phyloP scores from a whole-genome alignment of 2,113 vertebrate species.

The Stegostoma tigrinum region DNA sequence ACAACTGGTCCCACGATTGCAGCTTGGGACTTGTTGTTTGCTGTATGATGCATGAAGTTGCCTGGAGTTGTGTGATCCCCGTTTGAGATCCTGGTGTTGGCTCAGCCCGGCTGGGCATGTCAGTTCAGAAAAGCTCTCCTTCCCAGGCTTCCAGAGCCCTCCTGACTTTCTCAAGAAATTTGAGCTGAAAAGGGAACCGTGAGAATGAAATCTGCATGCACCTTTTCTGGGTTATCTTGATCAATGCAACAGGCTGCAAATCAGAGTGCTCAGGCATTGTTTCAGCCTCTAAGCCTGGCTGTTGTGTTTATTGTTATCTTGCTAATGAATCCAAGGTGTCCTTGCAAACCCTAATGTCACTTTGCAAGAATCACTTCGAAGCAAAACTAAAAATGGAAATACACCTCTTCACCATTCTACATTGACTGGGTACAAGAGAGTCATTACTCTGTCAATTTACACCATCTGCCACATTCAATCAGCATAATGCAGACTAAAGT shows the following conservation, averaged over 20 bases:
- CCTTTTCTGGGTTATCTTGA: background rate
- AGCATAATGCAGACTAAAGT: background rate
- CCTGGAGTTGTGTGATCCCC: too few species aligned
- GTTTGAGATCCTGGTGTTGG: too few species aligned
- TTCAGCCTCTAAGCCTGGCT: background rate
- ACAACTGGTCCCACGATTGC: too few species aligned
- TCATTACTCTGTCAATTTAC: background rate
- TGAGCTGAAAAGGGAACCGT: too few species aligned
- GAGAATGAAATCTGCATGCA: too few species aligned
- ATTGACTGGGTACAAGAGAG: background rate
- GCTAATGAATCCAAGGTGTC: background rate
- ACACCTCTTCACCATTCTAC: background rate
- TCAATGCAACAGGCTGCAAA: background rate
- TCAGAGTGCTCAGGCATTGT: background rate
- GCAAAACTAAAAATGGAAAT: background rate
- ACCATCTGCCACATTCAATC: background rate
- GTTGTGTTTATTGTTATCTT: background rate
- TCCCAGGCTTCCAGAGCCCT: too few species aligned
- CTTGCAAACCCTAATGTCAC: background rate
- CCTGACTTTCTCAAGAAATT: too few species aligned
- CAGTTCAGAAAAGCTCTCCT: too few species aligned
- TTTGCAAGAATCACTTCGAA: background rate
- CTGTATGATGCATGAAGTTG: too few species aligned
- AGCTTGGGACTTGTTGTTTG: too few species aligned
- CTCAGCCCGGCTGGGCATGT: too few species aligned